Evolutionary conservation across 2,888 invertebrate species (phyloP).

Genomic region (Linyphia triangularis): DNA sequence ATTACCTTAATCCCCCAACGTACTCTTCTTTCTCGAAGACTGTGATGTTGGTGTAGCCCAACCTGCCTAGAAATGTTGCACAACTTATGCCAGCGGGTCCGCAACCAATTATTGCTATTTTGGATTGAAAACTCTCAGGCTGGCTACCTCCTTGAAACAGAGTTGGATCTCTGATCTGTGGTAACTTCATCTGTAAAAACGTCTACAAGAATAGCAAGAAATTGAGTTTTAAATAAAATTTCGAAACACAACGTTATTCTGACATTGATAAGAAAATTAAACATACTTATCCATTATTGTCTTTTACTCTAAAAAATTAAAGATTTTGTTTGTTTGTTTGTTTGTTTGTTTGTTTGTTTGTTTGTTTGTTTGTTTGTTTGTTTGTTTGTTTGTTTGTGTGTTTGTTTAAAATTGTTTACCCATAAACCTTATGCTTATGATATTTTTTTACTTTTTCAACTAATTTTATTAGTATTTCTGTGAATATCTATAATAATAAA

Average conservation of each 20-base stretch:
- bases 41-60: conserved; percentile 94
- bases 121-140: conserved; percentile 82
- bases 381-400: no score
- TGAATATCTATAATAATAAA: no score
- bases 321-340: no score
- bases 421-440: no score
- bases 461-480: no score
- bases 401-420: no score
- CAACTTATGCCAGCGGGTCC: conserved; percentile 98
- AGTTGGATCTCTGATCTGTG: conserved; percentile 90
- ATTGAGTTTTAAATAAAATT: background rate
- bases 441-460: no score
- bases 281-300: no score
- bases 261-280: background rate
- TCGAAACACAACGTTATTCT: background rate
- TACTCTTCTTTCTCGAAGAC: conserved; percentile 94
- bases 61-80: conserved; percentile 94
- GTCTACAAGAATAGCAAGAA: conserved; percentile 82
- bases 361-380: no score
- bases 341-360: no score
- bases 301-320: no score
- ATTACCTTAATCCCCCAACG: conserved; percentile 92
- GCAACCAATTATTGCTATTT: conserved; percentile 93
- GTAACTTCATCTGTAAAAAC: conserved; percentile 95
- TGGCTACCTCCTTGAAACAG: conserved; percentile 79